Evolutionary conservation across 2,797 vertebrate species (phyloP).

Genomic region (Etheostoma perlongum): DNA sequence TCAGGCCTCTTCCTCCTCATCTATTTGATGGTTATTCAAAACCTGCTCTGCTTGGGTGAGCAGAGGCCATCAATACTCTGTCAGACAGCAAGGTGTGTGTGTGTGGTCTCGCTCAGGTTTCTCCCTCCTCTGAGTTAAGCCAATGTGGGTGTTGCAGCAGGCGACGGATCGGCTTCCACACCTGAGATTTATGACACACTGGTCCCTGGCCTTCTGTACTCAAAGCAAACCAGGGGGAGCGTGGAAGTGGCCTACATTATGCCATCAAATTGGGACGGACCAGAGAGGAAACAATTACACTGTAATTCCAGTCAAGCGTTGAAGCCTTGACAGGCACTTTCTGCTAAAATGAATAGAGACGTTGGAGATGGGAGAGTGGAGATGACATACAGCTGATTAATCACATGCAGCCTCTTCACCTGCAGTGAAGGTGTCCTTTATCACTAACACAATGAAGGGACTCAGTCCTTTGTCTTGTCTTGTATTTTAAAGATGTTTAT

Average conservation of each 20-base stretch:
- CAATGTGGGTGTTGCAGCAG: slow-evolving; percentile 40
- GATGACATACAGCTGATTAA: slow-evolving; percentile 47
- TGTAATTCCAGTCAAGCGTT: slow-evolving; percentile 68
- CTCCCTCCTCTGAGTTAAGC: slow-evolving; percentile 59
- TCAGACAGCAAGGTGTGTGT: slow-evolving; percentile 27
- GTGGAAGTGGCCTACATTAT: slow-evolving; percentile 28
- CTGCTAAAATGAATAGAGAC: slow-evolving; percentile 48
- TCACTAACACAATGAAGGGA: rapidly evolving
- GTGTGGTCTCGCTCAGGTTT: slow-evolving; percentile 69
- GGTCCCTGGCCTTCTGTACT: slow-evolving; percentile 22
- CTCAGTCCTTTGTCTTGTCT: background rate
- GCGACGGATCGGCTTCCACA: slow-evolving; percentile 63
- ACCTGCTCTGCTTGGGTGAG: slow-evolving; percentile 49
- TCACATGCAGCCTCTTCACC: slow-evolving; percentile 34
- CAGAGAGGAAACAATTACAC: slow-evolving; percentile 49
- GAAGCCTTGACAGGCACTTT: slow-evolving; percentile 48
- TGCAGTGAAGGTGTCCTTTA: background rate
- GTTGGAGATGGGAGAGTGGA: slow-evolving; percentile 8
- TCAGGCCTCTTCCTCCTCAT: slow-evolving; percentile 13
- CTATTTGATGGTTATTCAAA: slow-evolving; percentile 64
- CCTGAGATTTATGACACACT: slow-evolving; percentile 68
- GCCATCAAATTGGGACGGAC: slow-evolving; percentile 46
- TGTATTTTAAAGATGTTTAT: background rate
- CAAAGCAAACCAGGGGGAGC: slow-evolving; percentile 8
- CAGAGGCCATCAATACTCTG: slow-evolving; percentile 51